Evolutionary conservation across 2,113 vertebrate genomes (phyloP).

Genomic region (Ahaetulla prasina): DNA sequence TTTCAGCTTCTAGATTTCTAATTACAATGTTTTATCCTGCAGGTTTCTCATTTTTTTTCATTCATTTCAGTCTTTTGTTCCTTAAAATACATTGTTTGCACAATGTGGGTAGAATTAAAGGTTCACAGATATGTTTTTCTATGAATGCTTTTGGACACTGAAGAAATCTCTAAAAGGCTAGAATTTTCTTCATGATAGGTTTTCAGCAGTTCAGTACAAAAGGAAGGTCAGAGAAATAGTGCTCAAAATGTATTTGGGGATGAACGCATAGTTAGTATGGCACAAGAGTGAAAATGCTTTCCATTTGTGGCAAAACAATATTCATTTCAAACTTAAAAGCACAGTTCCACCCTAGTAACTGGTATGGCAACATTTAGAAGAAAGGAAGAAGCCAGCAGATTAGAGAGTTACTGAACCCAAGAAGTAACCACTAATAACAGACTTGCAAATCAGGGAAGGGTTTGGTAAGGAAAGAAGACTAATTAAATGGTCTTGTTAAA

Average conservation of each 20-base stretch:
- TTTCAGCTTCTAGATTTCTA: not conserved
- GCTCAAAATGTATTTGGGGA: not conserved
- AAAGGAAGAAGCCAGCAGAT: constrained; percentile 17
- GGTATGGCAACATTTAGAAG: constrained; percentile 5
- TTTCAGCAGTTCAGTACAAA: not conserved
- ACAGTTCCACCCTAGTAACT: constrained; percentile 9
- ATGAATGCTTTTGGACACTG: not conserved
- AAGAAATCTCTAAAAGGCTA: not conserved
- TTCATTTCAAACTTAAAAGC: constrained; percentile 14
- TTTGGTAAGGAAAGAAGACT: constrained; percentile 3
- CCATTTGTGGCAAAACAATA: not conserved
- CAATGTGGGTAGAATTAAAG: not conserved
- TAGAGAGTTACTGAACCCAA: constrained; percentile 14
- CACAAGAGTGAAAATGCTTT: constrained; percentile 6
- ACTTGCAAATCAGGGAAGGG: constrained; percentile 7
- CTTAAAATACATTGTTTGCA: not conserved
- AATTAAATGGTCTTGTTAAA: constrained; percentile 7
- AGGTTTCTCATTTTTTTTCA: not conserved
- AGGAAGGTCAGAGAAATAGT: not conserved
- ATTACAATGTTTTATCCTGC: not conserved
- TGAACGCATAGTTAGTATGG: not conserved
- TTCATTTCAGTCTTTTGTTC: not conserved
- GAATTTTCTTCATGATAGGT: not conserved
- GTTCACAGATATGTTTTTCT: not conserved
- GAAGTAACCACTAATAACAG: constrained; percentile 21